Conservation (phyloP, 2,113 vertebrate genomes). For the Orcinus orca region DNA sequence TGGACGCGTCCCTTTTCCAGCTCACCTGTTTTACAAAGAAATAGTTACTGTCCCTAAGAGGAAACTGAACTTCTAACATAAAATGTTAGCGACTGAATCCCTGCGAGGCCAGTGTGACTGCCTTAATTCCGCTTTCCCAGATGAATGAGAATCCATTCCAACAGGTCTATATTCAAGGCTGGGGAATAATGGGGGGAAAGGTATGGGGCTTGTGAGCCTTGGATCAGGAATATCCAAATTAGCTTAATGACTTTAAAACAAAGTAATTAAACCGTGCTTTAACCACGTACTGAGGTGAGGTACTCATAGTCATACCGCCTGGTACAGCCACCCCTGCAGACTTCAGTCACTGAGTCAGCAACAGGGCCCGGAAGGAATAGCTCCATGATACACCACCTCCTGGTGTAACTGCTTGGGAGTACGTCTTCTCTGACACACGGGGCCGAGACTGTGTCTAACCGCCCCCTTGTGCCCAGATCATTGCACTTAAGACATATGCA, state of each 20-base stretch:
- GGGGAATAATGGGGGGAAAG: not conserved
- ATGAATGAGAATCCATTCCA: not conserved
- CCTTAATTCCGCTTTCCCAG: not conserved
- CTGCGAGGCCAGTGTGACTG: not conserved
- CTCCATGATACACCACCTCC: not conserved
- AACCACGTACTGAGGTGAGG: not conserved
- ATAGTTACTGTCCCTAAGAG: not conserved
- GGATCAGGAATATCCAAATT: not conserved
- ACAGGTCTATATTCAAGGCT: not conserved
- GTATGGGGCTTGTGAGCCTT: not conserved
- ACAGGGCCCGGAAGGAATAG: no score
- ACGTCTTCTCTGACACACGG: not conserved
- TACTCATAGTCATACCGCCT: not conserved
- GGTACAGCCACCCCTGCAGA: not conserved
- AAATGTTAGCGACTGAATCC: not conserved
- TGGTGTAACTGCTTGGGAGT: not conserved
- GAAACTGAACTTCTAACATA: not conserved
- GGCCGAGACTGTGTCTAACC: not conserved
- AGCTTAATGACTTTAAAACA: not conserved
- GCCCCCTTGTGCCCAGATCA: not conserved
- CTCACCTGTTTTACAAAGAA: not conserved
- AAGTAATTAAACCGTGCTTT: not conserved
- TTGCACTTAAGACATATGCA: not conserved
- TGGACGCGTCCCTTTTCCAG: not conserved
- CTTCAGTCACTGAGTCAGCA: not conserved